These are phyloP conservation scores for Tinamus major DNA, from an alignment of 2,797 vertebrate species.

Conservation along the genomic window DNA sequence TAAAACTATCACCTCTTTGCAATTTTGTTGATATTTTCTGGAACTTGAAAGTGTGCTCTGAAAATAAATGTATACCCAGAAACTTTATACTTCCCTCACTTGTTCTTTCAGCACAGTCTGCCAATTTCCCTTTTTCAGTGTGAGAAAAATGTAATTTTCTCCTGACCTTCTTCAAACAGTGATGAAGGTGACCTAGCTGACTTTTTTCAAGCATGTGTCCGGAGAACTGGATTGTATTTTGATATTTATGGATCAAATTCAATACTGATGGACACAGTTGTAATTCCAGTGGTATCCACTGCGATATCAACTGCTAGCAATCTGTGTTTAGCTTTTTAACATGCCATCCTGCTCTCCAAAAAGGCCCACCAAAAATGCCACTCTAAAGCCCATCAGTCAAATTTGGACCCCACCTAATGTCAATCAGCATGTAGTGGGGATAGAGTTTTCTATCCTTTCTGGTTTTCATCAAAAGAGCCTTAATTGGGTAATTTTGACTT, in stretches of 20 bases:
- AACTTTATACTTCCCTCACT: conserved; percentile 48
- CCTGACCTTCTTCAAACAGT: not conserved
- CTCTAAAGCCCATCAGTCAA: not conserved
- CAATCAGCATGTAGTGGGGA: not conserved
- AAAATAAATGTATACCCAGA: conserved; percentile 51
- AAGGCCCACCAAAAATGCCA: not conserved
- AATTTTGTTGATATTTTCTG: conserved; percentile 39
- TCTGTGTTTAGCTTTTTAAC: not conserved
- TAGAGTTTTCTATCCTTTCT: not conserved
- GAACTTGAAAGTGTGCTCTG: conserved; percentile 62
- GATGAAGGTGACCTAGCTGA: not conserved
- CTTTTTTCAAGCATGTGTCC: not conserved
- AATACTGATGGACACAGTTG: accelerated
- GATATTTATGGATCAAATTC: not conserved
- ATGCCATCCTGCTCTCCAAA: not conserved
- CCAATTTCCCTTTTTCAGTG: not conserved
- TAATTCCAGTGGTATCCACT: not conserved
- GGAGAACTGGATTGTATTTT: not conserved
- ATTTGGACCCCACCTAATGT: accelerated
- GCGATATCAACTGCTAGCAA: not conserved
- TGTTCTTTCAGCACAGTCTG: conserved; percentile 44
- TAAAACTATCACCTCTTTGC: conserved; percentile 9
- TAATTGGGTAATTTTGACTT: not conserved
- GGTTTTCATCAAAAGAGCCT: not conserved
- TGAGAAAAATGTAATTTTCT: not conserved